Percentiles rank a stretch among this genome's conserved stretches.
Conservation (phyloP, 2,797 vertebrate species). For the Delichon dasypus region DNA sequence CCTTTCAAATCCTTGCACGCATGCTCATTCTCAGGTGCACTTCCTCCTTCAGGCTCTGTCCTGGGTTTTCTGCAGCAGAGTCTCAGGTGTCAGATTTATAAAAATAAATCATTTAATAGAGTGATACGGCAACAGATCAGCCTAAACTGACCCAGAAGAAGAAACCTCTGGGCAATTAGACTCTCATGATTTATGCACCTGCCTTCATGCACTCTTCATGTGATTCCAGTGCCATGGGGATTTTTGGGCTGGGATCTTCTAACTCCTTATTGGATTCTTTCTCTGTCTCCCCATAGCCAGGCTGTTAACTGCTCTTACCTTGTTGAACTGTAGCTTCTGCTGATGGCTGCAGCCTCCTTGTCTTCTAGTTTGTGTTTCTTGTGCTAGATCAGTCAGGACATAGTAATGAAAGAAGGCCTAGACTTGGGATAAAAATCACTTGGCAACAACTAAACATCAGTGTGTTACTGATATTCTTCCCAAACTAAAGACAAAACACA, state of each 20-base stretch:
- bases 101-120: background rate
- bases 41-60: background rate
- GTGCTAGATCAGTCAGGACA: background rate
- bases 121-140: fast-evolving
- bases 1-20: background rate
- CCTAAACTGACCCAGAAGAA: background rate
- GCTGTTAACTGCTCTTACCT: background rate
- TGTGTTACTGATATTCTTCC: background rate
- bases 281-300: background rate
- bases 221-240: background rate
- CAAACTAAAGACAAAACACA: background rate
- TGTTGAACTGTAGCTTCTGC: background rate
- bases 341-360: background rate
- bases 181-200: background rate
- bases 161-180: background rate
- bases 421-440: background rate
- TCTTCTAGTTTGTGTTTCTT: background rate
- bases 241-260: background rate
- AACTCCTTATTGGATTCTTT: background rate
- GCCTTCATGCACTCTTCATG: fast-evolving
- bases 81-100: background rate
- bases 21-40: no score
- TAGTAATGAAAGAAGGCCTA: background rate
- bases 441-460: background rate
- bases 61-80: background rate